Evolutionary conservation across 2,888 invertebrate species (phyloP), one percentile per base, ranked within the genome.

Genomic region (Craniophora ligustri): DNA sequence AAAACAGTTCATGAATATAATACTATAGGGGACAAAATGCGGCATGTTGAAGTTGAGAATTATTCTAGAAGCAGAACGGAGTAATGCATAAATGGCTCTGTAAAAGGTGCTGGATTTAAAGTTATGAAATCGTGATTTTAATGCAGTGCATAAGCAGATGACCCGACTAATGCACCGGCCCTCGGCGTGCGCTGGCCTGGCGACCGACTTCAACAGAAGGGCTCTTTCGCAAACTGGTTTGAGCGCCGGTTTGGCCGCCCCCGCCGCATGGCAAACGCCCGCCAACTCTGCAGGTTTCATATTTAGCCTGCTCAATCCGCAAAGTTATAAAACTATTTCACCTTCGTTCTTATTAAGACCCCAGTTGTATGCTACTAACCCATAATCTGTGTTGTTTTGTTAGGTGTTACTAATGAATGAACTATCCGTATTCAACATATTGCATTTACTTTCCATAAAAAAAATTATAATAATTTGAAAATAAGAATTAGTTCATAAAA

Each of bases 201-300:
- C 82, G 79, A 81, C 82, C 82, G 80, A 81, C 79, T 82, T 83
- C 74, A 78, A 73, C 79, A 79, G 76, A 85, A 85, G 85, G 82
- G 83, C 82, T 84, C 86, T 87, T 86, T 86, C 78, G 83, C 86
- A 87, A 90, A 91, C 91, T 79, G 86, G 89, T 90, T 87, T 85
- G 79, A 78, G 76, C 67, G 73, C 78, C 72, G 65, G 72, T 68
- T 72, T 72, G 34, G 69, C 73, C 76, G 72, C 72, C 76, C 65
- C 75, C 72, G 65, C 65, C 56, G 59, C 48, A 46, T 58, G 55
- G 42, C 62, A 58, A 46, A 47, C 72, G 65, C 66, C 62, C 59
- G 59, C 60, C 58, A 68, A 56, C 69, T 62, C 57, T 67, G 64
- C 63, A 60, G 61, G 56, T 63, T 58, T 67, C 67, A 72, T 51